phyloP scores from a whole-genome alignment of 2,113 vertebrate genomes.

The Pangasianodon hypophthalmus region DNA sequence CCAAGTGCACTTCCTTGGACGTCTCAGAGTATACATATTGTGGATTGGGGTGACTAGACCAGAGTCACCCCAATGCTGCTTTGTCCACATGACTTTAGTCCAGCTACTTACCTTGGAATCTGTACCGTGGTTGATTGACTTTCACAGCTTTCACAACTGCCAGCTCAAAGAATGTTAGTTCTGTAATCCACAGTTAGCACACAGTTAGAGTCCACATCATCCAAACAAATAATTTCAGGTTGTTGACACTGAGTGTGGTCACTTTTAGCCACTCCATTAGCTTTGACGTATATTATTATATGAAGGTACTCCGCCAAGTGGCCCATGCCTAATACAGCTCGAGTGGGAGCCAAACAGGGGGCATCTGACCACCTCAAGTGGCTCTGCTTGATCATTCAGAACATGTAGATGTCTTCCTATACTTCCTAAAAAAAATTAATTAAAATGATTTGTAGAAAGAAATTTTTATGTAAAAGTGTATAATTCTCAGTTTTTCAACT shows the following conservation, averaged over 20 bases:
- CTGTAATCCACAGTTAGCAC: not conserved
- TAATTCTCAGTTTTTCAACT: not conserved
- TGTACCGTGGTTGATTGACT: conserved; percentile 13
- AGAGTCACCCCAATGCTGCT: conserved; percentile 29
- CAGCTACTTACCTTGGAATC: conserved; percentile 31
- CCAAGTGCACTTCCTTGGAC: conserved; percentile 43
- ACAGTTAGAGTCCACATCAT: not conserved
- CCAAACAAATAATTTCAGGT: conserved; percentile 27
- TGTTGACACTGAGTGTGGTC: conserved; percentile 12
- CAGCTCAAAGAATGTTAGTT: conserved; percentile 30
- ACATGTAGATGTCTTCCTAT: conserved; percentile 40
- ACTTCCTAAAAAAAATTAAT: not conserved
- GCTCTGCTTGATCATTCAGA: not conserved
- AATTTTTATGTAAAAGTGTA: not conserved
- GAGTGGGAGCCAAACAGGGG: not conserved
- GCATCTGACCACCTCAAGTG: not conserved
- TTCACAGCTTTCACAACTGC: conserved; percentile 36
- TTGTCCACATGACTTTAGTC: conserved; percentile 47
- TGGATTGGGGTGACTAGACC: conserved; percentile 10
- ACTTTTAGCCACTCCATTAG: not conserved
- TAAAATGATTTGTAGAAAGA: not conserved
- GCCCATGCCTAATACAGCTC: not conserved
- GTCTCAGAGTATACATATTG: conserved; percentile 13
- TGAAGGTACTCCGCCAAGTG: not conserved
- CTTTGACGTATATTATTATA: not conserved